Evolutionary conservation across 2,113 vertebrate species (phyloP), one percentile per base, ranked within the genome.

Genomic region (Paedocypris sp.): DNA sequence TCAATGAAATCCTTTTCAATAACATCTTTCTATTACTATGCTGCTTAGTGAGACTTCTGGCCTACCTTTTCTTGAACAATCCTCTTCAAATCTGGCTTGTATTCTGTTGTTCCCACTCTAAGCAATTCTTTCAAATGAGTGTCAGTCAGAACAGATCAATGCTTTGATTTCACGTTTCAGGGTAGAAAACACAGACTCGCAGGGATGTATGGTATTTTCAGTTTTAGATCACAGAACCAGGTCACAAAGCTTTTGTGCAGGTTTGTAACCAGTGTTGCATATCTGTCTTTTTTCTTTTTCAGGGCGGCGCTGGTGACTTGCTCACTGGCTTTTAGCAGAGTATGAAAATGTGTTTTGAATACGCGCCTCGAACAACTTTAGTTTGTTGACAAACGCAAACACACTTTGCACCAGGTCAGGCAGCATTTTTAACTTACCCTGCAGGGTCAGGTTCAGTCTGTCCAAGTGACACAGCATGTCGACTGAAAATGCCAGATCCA

Each of bases 381-480:
- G n/a, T n/a, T n/a, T n/a, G n/a, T n/a, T n/a, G n/a, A n/a, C n/a
- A n/a, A n/a, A n/a, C n/a, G n/a, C n/a, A n/a, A n/a, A n/a, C n/a
- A n/a, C n/a, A n/a, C n/a, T n/a, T n/a, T n/a, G n/a, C n/a, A n/a
- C 43, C 49, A 76, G 62, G 18, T 67, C 62, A 56, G 51, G 54
- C 70, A 73, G 50, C 31, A 72, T 64, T 67, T 76, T 63, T 47
- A 65, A 66, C 8, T 63, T 66, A 16, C 57, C 63, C 41, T 70
- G 67, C 43, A 74, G 54, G 35, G 11, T 35, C 31, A 71, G 29
- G 54, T 73, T 73, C 54, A 66, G 51, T 71, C 26, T 71, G 58
- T 77, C 47, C 47, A 74, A 57, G 43, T 76, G 67, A 56, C 29
- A 53, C 57, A 72, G 61, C 69, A 68, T 71, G 68, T 64, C 19